A percentile compares a stretch with the other conserved stretches of the same genome.
phyloP scores from a whole-genome alignment of 2,888 invertebrate genomes.

The Synergus umbraculus region DNA sequence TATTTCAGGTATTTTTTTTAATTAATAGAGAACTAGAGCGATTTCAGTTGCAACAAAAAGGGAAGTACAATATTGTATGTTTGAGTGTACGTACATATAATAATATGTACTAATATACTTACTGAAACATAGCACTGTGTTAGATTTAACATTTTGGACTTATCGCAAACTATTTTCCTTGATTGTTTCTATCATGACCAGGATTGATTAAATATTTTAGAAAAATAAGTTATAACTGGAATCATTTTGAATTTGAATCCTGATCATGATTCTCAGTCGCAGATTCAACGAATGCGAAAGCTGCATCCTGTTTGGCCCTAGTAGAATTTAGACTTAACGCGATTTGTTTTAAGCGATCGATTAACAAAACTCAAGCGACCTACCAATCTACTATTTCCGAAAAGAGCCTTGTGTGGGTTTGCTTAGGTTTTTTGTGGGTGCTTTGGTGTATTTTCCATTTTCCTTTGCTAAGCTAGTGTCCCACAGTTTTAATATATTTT shows the following conservation, averaged over 20 bases:
- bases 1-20: conserved; percentile 3
- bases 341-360: conserved; percentile 34
- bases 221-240: not conserved
- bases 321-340: conserved; percentile 36
- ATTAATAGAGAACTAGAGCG: conserved; percentile 12
- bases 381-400: not conserved
- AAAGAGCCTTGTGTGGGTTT: conserved; percentile 34
- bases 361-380: conserved; percentile 23
- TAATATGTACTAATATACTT: conserved; percentile 42
- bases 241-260: not conserved
- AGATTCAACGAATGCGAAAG: conserved; percentile 24
- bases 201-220: conserved; percentile 6
- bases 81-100: conserved; percentile 41
- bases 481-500: conserved; percentile 24
- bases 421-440: conserved; percentile 38
- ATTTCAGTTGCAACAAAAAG: conserved; percentile 27
- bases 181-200: conserved; percentile 41
- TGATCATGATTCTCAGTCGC: conserved; percentile 27
- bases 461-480: conserved; percentile 17
- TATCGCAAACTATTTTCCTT: conserved; percentile 42
- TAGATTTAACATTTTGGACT: conserved; percentile 49
- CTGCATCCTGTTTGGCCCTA: conserved; percentile 37
- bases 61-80: conserved; percentile 33
- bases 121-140: conserved; percentile 68
- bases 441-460: conserved; percentile 31